Percentiles rank a stretch among this genome's conserved stretches.
Conservation (phyloP, 2,113 vertebrate species). For the Leptobrachium ailaonicum region DNA sequence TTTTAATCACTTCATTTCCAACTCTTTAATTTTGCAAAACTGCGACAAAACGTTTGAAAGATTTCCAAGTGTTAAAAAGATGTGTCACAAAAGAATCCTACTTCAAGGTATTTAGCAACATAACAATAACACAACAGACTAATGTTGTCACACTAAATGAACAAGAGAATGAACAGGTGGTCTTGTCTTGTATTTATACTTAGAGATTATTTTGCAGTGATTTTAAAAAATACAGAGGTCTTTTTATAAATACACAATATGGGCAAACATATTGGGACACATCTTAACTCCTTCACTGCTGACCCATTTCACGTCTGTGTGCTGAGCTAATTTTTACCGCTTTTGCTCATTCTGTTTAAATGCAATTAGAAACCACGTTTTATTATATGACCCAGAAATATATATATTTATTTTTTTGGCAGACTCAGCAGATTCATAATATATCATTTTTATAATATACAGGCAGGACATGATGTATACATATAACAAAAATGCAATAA, state of each 20-base stretch:
- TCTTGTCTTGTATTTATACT: constrained; percentile 17
- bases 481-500: no score
- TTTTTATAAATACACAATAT: constrained; percentile 6
- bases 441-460: no score
- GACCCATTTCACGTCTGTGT: no score
- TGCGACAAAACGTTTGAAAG: not conserved
- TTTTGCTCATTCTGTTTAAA: not conserved
- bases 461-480: no score
- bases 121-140: constrained; percentile 11
- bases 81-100: constrained; percentile 2
- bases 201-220: constrained; percentile 25
- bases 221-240: constrained; percentile 18
- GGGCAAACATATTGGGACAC: no score
- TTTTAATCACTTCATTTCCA: no score
- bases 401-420: no score
- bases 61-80: constrained; percentile 1
- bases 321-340: not conserved
- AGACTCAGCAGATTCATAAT: no score
- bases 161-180: constrained; percentile 11
- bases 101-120: constrained; percentile 1
- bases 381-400: no score
- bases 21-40: not conserved
- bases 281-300: no score
- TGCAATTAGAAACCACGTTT: no score
- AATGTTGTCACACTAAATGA: constrained; percentile 16